Evolutionary conservation across 2,797 vertebrate genomes (phyloP), one percentile per base, ranked within the genome.

Genomic region (Cygnus olor): DNA sequence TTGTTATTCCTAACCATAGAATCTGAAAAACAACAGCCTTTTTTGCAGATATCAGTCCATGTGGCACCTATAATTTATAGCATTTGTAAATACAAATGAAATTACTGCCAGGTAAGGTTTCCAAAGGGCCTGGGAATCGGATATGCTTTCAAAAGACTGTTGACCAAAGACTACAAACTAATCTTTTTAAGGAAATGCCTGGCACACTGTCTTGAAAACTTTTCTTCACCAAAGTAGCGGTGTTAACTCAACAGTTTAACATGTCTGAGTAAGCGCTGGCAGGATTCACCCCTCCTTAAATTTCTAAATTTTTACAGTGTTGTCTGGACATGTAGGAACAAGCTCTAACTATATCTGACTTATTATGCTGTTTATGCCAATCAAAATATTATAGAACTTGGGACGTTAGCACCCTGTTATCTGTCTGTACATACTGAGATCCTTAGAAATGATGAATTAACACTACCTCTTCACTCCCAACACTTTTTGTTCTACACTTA

Each of bases 31-130:
- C 44, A 85, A 27, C 64, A 85, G 83, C 44, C 15, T 58, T 78
- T 85, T 79, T 76, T 77, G 54, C 71, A 93, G 88, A 57, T 80
- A n/a, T 69, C 57, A 24, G 44, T 16, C 69, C 56, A 0, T 1
- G 24, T 74, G 88, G 45, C 93, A 93, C 91, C 93, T 94, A n/a
- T 11, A 80, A 94, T 73, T 85, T 22, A 89, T 76, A 89, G 34
- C 53, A 14, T 20, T 90, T 53, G 60, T 63, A 69, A 91, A 88
- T n/a, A 51, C 45, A 65, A 49, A 61, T 1, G 16, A 49, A 93
- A 61, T 85, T 60, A 38, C 32, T 65, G 90, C 74, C 83, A 96
- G 95, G 96, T 96, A 89, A 90, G 85, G 80, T 49, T 93, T 91
- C 78, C 88, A 91, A 54, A 83, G 93, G 68, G 91, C 80, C 83